Evolutionary conservation across 2,888 invertebrate genomes (phyloP).

Genomic region (Candidula unifasciata): DNA sequence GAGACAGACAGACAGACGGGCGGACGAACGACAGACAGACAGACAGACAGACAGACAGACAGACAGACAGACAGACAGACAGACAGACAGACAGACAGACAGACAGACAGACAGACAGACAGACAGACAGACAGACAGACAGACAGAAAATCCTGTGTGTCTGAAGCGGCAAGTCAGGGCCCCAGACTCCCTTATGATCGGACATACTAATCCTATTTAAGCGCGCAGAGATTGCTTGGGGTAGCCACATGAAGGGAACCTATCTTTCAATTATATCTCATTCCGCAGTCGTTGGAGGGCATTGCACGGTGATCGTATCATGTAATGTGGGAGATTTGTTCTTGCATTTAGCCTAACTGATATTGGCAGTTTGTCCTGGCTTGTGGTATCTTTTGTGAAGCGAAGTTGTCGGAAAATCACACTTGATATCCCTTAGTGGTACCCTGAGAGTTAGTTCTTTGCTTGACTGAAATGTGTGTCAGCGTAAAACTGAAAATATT

Average conservation of each 20-base stretch:
- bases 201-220: background rate
- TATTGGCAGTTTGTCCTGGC: background rate
- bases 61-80: background rate
- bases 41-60: too few species aligned
- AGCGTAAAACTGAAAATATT: too few species aligned
- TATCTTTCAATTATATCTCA: constrained; percentile 19
- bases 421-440: too few species aligned
- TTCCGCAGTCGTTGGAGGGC: background rate
- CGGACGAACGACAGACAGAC: too few species aligned
- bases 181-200: background rate
- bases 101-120: background rate
- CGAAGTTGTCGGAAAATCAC: too few species aligned
- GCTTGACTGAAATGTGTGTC: too few species aligned
- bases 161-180: background rate
- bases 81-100: background rate
- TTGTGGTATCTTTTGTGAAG: too few species aligned
- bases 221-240: background rate
- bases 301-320: background rate
- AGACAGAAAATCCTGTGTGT: background rate
- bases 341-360: background rate
- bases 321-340: background rate
- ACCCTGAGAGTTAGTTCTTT: too few species aligned
- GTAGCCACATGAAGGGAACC: background rate
- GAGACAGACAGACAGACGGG: too few species aligned
- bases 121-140: background rate